These are phyloP conservation scores for Hipposideros armiger DNA, from an alignment of 2,113 vertebrate species.

Conservation along the genomic window DNA sequence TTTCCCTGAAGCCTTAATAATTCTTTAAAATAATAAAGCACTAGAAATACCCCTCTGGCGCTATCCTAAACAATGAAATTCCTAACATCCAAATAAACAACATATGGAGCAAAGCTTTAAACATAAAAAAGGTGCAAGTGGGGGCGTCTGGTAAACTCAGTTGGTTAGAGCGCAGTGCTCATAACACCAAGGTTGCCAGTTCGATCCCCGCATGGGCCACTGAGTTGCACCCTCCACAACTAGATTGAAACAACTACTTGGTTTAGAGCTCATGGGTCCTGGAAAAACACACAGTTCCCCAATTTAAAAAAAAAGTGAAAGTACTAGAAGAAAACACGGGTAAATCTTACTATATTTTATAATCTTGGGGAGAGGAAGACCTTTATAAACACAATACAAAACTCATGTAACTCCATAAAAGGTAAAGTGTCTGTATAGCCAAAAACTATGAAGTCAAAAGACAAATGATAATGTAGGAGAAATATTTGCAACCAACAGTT, in stretches of 20 bases:
- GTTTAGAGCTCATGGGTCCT: too few relatives aligned
- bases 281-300: too few relatives aligned
- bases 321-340: neutral
- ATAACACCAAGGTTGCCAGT: too few relatives aligned
- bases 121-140: neutral
- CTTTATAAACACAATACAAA: slow-evolving; percentile 9
- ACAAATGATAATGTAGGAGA: neutral
- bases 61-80: neutral
- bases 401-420: neutral
- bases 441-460: neutral
- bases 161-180: too few relatives aligned
- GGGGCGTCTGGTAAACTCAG: too few relatives aligned
- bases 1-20: neutral
- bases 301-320: neutral
- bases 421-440: neutral
- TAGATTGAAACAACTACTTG: too few relatives aligned
- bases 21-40: slow-evolving; percentile 22
- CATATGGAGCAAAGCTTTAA: neutral
- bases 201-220: too few relatives aligned
- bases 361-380: neutral
- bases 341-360: neutral
- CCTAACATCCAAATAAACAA: neutral
- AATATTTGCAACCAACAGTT: neutral
- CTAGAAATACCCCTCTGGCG: neutral
- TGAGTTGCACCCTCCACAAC: too few relatives aligned